A percentile compares a stretch with the other conserved stretches of the same genome.
Evolutionary conservation across 2,113 vertebrate species (phyloP).

Genomic region (Mesocricetus auratus): DNA sequence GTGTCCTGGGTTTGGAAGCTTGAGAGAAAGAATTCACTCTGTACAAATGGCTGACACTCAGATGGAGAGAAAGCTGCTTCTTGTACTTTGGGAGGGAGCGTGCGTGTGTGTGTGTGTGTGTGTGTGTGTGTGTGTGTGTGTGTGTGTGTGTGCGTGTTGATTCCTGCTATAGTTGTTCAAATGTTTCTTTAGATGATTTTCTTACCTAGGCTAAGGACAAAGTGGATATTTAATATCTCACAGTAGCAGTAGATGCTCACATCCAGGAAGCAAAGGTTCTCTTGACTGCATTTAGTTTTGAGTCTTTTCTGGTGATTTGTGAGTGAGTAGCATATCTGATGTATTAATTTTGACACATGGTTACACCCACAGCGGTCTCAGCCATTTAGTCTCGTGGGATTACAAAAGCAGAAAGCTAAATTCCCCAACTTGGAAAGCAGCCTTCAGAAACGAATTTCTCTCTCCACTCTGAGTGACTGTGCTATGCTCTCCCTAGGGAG

Average conservation of each 20-base stretch:
- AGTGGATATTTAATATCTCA: constrained; percentile 35
- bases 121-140: too few relatives aligned
- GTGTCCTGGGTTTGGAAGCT: background rate
- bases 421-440: constrained; percentile 75
- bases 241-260: background rate
- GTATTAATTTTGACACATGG: constrained; percentile 69
- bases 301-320: constrained; percentile 53
- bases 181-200: constrained; percentile 48
- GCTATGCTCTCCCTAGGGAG: constrained; percentile 74
- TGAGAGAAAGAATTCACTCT: background rate
- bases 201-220: background rate
- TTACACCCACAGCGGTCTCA: constrained; percentile 55
- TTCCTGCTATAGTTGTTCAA: constrained; percentile 21
- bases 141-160: background rate
- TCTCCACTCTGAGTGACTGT: constrained; percentile 69
- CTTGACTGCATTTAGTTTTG: constrained; percentile 43
- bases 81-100: background rate
- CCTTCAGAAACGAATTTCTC: constrained; percentile 75
- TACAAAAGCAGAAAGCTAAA: constrained; percentile 71
- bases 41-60: background rate
- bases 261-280: background rate
- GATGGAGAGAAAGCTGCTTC: background rate
- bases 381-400: constrained; percentile 64
- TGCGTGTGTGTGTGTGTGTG: too few relatives aligned
- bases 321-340: constrained; percentile 54